Conservation (phyloP, 2,888 invertebrate genomes). For the Cylloceria caligata region DNA sequence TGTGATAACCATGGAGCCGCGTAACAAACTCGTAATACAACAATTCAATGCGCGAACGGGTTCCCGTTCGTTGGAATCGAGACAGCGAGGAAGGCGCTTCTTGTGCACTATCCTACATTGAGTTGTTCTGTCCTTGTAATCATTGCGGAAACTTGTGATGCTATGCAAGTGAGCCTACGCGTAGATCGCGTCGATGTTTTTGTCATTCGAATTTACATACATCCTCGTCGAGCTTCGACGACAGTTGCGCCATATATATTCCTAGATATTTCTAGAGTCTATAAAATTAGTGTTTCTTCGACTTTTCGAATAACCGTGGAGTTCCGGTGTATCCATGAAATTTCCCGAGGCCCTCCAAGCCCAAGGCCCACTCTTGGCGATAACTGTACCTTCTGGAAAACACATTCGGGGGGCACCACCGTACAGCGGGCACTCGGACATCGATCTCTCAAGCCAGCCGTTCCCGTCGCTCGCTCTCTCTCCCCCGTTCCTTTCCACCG, state of each 20-base stretch:
- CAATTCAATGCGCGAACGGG: not conserved
- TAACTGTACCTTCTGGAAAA: slow-evolving; percentile 70
- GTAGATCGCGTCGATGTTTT: not conserved
- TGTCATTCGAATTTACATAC: not conserved
- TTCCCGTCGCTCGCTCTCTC: slow-evolving; percentile 22
- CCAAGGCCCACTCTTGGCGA: slow-evolving; percentile 52
- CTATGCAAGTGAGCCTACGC: not conserved
- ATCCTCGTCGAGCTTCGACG: not conserved
- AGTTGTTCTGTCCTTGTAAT: slow-evolving; percentile 54
- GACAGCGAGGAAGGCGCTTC: not conserved
- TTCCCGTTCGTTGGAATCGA: not conserved
- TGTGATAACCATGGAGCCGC: not conserved
- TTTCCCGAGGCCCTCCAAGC: not conserved
- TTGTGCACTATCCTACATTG: not conserved
- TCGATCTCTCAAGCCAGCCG: slow-evolving; percentile 74
- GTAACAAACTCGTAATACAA: slow-evolving; percentile 28
- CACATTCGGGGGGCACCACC: slow-evolving; percentile 77
- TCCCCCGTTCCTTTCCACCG: not conserved
- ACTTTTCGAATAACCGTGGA: not conserved
- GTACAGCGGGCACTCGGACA: slow-evolving; percentile 71
- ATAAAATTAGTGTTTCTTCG: too few species aligned
- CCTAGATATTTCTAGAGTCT: too few species aligned
- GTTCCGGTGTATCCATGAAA: not conserved
- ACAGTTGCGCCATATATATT: too few species aligned
- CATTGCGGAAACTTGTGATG: slow-evolving; percentile 41